Conservation (phyloP, 2,113 vertebrate species). For the Neolamprologus kungweensis region DNA sequence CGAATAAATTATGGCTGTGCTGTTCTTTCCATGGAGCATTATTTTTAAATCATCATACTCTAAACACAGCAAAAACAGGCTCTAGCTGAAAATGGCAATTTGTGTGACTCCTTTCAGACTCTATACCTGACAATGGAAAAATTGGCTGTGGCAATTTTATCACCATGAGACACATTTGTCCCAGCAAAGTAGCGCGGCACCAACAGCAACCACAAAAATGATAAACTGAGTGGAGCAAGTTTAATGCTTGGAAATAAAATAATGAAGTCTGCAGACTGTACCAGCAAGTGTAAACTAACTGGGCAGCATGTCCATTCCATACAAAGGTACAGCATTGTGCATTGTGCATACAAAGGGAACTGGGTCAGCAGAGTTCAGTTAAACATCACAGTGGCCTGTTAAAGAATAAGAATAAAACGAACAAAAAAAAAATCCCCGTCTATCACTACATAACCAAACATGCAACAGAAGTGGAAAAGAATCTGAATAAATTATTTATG, state of each 20-base stretch:
- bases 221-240: background rate
- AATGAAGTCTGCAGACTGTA: background rate
- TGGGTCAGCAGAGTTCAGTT: background rate
- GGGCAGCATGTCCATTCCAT: background rate
- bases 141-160: background rate
- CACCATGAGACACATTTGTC: background rate
- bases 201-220: background rate
- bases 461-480: background rate
- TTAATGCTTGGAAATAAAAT: background rate
- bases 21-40: background rate
- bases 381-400: background rate
- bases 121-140: background rate
- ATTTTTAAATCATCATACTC: background rate
- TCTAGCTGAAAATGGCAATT: background rate
- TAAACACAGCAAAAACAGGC: background rate
- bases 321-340: background rate
- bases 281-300: background rate
- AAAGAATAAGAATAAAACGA: background rate
- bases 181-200: background rate
- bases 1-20: background rate
- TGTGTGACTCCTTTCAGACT: background rate
- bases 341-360: background rate
- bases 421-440: background rate
- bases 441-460: background rate
- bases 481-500: background rate